phyloP scores from a whole-genome alignment of 2,113 vertebrate genomes.

The Mormoops blainvillei region DNA sequence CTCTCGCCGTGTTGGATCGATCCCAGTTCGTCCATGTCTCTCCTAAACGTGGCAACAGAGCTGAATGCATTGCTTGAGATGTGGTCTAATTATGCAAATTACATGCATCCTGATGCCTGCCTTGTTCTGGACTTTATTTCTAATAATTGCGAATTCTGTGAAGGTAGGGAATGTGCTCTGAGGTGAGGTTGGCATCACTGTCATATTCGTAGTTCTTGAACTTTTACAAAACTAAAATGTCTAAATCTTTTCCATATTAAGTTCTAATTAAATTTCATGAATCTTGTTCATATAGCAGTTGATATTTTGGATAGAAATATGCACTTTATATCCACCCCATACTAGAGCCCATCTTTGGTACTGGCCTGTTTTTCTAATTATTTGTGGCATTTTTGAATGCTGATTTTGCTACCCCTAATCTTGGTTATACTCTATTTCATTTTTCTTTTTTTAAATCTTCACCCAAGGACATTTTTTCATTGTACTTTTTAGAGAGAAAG shows the following conservation, averaged over 20 bases:
- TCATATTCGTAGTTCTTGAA: conserved; percentile 17
- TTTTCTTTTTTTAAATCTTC: neutral
- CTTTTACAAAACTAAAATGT: conserved; percentile 2
- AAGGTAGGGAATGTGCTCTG: conserved; percentile 16
- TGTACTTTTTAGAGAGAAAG: too few relatives aligned
- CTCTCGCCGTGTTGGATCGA: conserved; percentile 59
- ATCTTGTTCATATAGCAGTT: neutral
- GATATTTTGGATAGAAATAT: neutral
- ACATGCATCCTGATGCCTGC: neutral
- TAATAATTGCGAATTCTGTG: conserved; percentile 51
- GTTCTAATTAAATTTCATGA: conserved; percentile 2
- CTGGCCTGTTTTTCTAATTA: neutral
- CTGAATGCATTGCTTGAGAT: conserved; percentile 53
- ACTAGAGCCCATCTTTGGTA: neutral
- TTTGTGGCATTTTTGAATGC: neutral
- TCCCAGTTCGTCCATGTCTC: conserved; percentile 57
- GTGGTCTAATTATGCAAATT: conserved; percentile 67
- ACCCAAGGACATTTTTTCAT: too few relatives aligned
- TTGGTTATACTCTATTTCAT: neutral
- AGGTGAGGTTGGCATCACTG: neutral
- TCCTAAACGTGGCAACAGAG: conserved; percentile 55
- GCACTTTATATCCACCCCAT: neutral
- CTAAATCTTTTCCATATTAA: neutral
- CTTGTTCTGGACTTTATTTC: conserved; percentile 37
- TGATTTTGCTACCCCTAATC: conserved; percentile 2